These are phyloP conservation scores for Caenorhabditis panamensis DNA, from an alignment of 2,888 invertebrate genomes.

Conservation along the genomic window DNA sequence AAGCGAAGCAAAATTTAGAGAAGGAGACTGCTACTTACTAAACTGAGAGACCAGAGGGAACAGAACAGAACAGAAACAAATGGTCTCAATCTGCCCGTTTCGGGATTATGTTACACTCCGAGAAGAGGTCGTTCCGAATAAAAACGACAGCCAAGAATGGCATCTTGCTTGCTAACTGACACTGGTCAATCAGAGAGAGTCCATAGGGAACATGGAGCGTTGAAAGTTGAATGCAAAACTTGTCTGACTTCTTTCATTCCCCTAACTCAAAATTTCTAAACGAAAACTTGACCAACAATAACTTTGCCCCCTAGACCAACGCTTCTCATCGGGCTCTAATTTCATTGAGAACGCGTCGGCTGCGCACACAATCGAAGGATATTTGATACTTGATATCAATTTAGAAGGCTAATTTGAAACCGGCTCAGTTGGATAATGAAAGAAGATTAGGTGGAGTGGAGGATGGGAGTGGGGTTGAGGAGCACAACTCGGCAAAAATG, in stretches of 20 bases:
- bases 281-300: conserved; percentile 18
- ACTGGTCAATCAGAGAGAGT: conserved; percentile 33
- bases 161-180: conserved; percentile 18
- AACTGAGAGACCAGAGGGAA: no score
- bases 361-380: conserved; percentile 16
- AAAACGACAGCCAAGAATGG: conserved; percentile 13
- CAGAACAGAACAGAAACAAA: no score
- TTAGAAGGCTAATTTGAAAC: conserved; percentile 36
- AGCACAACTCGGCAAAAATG: background rate
- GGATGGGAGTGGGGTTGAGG: background rate
- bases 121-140: conserved; percentile 32
- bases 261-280: conserved; percentile 1
- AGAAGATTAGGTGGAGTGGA: background rate
- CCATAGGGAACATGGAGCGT: conserved; percentile 24
- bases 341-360: conserved; percentile 40
- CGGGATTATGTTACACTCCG: conserved; percentile 49
- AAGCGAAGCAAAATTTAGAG: background rate
- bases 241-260: background rate
- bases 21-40: conserved; percentile 2
- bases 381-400: conserved; percentile 48
- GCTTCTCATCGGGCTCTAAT: conserved; percentile 34
- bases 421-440: background rate
- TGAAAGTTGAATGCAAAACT: conserved; percentile 5
- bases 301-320: conserved; percentile 2
- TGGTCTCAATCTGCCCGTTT: conserved; percentile 47